Conservation (phyloP, 2,888 invertebrate species). For the Rhingia rostrata region DNA sequence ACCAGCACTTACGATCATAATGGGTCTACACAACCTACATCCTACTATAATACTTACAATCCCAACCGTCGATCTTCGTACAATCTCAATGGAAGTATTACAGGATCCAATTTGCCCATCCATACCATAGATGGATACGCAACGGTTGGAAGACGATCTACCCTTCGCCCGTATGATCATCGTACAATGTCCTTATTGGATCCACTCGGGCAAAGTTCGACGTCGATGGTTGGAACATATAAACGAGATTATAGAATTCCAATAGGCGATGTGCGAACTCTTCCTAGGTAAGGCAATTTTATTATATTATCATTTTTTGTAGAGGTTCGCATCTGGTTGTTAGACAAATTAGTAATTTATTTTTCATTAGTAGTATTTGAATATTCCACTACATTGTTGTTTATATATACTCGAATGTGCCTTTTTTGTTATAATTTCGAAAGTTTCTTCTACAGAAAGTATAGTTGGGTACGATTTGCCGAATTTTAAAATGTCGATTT, state of each 20-base stretch:
- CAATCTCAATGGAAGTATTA: constrained; percentile 78
- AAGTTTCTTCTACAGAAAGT: too few relatives aligned
- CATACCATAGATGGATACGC: constrained; percentile 81
- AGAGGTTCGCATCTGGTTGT: too few relatives aligned
- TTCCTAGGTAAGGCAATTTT: constrained; percentile 78
- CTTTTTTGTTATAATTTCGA: too few relatives aligned
- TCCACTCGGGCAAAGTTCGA: constrained; percentile 75
- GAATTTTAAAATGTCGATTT: too few relatives aligned
- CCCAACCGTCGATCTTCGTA: constrained; percentile 82
- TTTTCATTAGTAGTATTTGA: too few relatives aligned
- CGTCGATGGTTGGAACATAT: constrained; percentile 73
- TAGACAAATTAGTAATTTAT: too few relatives aligned
- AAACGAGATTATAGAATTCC: constrained; percentile 80
- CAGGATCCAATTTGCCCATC: constrained; percentile 74
- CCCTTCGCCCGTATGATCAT: constrained; percentile 81
- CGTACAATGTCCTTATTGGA: constrained; percentile 82
- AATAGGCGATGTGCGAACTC: constrained; percentile 78
- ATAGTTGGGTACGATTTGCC: too few relatives aligned
- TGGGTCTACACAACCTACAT: constrained; percentile 59
- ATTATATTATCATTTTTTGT: too few relatives aligned
- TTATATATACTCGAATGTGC: too few relatives aligned
- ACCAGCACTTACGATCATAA: constrained; percentile 47
- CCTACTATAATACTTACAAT: constrained; percentile 82
- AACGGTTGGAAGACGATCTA: constrained; percentile 80
- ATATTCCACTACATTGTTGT: too few relatives aligned